A percentile compares a stretch with the other conserved stretches of the same genome.
Evolutionary conservation across 2,888 invertebrate species (phyloP).

Genomic region (Onchidella celtica): DNA sequence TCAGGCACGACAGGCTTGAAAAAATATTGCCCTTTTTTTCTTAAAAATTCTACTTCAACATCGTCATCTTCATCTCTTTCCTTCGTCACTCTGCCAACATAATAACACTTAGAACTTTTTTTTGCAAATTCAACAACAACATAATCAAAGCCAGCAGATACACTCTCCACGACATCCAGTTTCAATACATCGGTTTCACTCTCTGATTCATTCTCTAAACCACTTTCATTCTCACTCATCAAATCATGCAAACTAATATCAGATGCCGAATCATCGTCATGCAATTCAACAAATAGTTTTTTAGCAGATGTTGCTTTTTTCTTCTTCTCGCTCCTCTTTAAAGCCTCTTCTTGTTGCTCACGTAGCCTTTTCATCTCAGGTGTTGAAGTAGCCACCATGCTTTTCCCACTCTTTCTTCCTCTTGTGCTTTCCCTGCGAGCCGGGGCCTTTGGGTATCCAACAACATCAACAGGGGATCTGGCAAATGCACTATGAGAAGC

Average conservation of each 20-base stretch:
- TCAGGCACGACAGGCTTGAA: not conserved
- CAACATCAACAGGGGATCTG: not conserved
- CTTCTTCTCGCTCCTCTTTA: not conserved
- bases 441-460: not conserved
- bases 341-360: not conserved
- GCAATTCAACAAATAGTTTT: not conserved
- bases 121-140: not conserved
- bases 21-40: not conserved
- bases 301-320: not conserved
- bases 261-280: not conserved
- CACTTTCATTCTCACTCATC: not conserved
- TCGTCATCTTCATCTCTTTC: not conserved
- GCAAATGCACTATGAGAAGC: no score
- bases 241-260: not conserved
- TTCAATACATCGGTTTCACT: not conserved
- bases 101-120: not conserved
- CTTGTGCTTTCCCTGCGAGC: not conserved
- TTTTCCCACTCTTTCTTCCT: not conserved
- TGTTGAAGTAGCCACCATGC: constrained; percentile 16
- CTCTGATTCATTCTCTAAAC: no score
- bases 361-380: not conserved
- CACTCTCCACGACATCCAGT: not conserved
- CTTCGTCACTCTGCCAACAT: not conserved
- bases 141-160: not conserved
- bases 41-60: not conserved